Evolutionary conservation across 2,113 vertebrate genomes (phyloP), one percentile per base, ranked within the genome.

Genomic region (Atherinomorus stipes): DNA sequence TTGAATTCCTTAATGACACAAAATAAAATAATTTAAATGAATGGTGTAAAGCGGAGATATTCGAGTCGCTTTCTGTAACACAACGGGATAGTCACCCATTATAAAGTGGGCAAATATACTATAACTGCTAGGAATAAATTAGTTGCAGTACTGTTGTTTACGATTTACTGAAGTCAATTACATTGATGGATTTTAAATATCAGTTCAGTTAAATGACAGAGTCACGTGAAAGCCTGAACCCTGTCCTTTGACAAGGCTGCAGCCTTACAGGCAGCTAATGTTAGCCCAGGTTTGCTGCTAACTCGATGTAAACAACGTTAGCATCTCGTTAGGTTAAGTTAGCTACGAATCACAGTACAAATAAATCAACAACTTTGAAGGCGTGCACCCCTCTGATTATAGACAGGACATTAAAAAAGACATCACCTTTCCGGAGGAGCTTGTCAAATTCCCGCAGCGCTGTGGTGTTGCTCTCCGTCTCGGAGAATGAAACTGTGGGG

Each of bases 401-500:
- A 47, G 19, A n/a, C 44, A 47, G n/a, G 7, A 47, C 44, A 7
- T 19, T 1, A 2, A 47, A 6, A 47, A 4, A 7, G 5, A 34
- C 5, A 34, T 34, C 8, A 97, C 97, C 97, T 95, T 90, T 87
- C 18, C 44, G 88, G 52, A 99, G 90, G 68, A 96, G 93, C 47
- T 19, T 52, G 87, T 92, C 87, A 87, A 98, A 97, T n/a, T 96
- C 91, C 15, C 71, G 81, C 84, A 98, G 92, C 11, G 97, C 97
- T 0, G 94, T 95, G n/a, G 71, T 89, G 75, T 98, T 98, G 74
- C 73, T 60, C 3, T 96, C 76, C 0, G 91, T 87, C 0, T 84
- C 12, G 7, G 93, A 90, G 34, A 92, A 23, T 0, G 96, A 96
- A 81, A 99, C 96, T 0, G 98, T 98, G 10, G 95, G 95, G 71